These are phyloP conservation scores for Ectemnius cavifrons DNA, from an alignment of 2,888 invertebrate genomes.

Conservation along the genomic window DNA sequence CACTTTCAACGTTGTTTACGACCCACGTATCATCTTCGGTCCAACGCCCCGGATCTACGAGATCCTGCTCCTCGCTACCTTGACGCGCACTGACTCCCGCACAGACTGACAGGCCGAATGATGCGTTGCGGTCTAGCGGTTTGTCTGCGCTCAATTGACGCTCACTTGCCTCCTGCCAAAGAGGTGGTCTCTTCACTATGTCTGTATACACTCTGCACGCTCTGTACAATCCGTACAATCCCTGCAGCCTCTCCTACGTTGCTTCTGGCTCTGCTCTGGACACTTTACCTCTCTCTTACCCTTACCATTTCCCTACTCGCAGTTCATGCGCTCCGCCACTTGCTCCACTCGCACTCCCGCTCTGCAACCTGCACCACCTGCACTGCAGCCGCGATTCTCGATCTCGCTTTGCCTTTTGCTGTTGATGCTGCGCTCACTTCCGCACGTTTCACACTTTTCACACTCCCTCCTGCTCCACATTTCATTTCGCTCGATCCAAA, in stretches of 20 bases:
- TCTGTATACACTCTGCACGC: neutral
- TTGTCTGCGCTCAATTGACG: constrained; percentile 64
- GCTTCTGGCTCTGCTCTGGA: too few species aligned
- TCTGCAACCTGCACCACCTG: constrained; percentile 7
- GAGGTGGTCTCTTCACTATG: neutral
- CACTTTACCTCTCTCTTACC: neutral
- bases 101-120: constrained; percentile 61
- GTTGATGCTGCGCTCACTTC: constrained; percentile 30
- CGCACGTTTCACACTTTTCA: constrained; percentile 21
- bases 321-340: constrained; percentile 24
- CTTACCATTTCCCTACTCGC: too few species aligned
- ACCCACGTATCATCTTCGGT: constrained; percentile 39
- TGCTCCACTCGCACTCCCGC: neutral
- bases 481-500: neutral
- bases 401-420: too few species aligned
- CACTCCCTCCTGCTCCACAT: constrained; percentile 9
- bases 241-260: neutral
- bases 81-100: too few species aligned
- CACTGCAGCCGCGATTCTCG: too few species aligned
- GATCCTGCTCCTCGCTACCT: constrained; percentile 18
- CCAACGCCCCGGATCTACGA: constrained; percentile 49
- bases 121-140: constrained; percentile 34
- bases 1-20: constrained; percentile 33
- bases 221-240: neutral
- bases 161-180: constrained; percentile 58